Base-by-base conservation (phyloP, 2,113 vertebrate genomes). In the Accipiter cooperii region DNA sequence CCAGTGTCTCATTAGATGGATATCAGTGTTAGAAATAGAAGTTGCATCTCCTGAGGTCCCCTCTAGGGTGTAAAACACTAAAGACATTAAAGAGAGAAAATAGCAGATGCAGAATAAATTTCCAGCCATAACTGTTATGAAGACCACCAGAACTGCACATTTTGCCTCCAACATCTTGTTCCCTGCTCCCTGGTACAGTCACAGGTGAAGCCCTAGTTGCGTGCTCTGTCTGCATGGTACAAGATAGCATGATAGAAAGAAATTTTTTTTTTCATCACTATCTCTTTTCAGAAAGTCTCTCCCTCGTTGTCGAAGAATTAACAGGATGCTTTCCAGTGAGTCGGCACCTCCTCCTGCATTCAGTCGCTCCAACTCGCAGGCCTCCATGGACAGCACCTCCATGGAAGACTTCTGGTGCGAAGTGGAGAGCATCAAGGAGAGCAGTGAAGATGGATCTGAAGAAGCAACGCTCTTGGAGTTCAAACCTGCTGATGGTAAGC, bases 331-430 rank as follows among this genome's bases (percentile, higher is more conserved):
- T 61, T 99, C 98, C 92, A 98, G 94, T 0, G 98, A 98, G 54
- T 98, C 98, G 0, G 49, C 97, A 18, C 97, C 95, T 70, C 60
- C 97, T n/a, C 97, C 98, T 9, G 44, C 97, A 3, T 98, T 98
- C 78, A 98, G 96, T 71, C 98, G 98, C 38, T 98, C 98, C 78
- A 97, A 97, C 63, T 99, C 99, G 0, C 98, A 98, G 80, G 98
- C 97, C 49, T 98, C 98, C 3, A 73, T 98, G 81, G 98, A 99
- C 90, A 98, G 98, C n/a, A 95, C 97, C 60, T 98, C 98, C 44
- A 98, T 99, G 99, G 99, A 99, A 51, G 99, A 99, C 79, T 99
- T 99, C 94, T 99, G 98, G 99, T 98, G 98, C 25, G 99, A 99
- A 93, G 97, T 99, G 29, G 98, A 98, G 92, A 98, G 97, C 91